These are phyloP conservation scores for Planococcus citri DNA, from an alignment of 1,140 invertebrate genomes.

Conservation along the genomic window DNA sequence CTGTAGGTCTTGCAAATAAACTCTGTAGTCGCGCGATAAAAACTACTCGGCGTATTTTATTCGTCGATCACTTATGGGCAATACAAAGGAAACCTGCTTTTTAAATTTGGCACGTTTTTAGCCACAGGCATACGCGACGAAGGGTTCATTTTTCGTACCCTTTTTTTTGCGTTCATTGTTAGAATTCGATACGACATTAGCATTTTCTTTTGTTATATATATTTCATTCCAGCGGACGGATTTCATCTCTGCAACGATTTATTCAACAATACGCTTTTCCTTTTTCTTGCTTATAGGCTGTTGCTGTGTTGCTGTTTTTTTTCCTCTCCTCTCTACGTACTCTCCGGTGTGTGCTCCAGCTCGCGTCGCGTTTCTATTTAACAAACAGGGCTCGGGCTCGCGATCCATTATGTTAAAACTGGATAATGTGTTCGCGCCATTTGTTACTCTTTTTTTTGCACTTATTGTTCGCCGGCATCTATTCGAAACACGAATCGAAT, in stretches of 20 bases:
- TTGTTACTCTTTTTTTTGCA: constrained; percentile 15
- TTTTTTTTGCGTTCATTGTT: neutral
- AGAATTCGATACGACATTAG: constrained; percentile 12
- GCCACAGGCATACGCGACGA: constrained; percentile 4
- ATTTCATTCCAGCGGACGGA: constrained; percentile 17
- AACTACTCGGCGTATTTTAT: neutral
- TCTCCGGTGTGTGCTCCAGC: too few species aligned
- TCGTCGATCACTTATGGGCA: neutral
- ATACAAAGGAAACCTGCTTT: constrained; percentile 17
- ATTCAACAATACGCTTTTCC: constrained; percentile 19
- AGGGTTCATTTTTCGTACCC: constrained; percentile 19
- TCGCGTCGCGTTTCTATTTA: constrained; percentile 14
- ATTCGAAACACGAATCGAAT: constrained; percentile 16
- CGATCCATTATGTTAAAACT: constrained; percentile 14
- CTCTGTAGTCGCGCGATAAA: constrained; percentile 2
- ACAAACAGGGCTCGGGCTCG: constrained; percentile 19
- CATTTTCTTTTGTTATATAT: constrained; percentile 15
- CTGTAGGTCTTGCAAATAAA: too few species aligned
- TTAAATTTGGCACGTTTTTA: constrained; percentile 20
- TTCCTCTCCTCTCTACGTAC: neutral
- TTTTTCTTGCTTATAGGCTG: neutral
- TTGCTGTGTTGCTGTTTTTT: too few species aligned
- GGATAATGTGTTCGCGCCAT: constrained; percentile 18
- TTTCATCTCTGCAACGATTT: constrained; percentile 16
- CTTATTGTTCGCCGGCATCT: neutral